Conservation (phyloP, 2,888 invertebrate genomes). For the Carterocephalus palaemon region DNA sequence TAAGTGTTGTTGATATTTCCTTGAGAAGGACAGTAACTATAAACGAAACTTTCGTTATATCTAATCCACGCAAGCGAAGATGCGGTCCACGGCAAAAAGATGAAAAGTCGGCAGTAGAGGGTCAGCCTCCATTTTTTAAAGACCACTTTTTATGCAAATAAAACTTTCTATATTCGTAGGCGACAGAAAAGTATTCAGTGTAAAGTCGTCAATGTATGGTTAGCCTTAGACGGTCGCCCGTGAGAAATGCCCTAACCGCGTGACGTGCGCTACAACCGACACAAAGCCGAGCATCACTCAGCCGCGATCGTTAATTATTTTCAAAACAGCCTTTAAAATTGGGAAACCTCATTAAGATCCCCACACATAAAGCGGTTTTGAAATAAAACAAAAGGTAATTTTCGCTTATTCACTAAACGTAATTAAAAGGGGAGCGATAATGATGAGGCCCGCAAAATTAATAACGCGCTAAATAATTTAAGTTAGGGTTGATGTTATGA, state of each 20-base stretch:
- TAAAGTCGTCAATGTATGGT: too few relatives aligned
- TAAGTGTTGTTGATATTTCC: too few relatives aligned
- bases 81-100: too few relatives aligned
- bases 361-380: constrained; percentile 60
- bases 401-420: constrained; percentile 76
- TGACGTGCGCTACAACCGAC: constrained; percentile 14
- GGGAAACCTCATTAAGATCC: constrained; percentile 74
- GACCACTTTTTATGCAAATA: too few relatives aligned
- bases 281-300: constrained; percentile 40
- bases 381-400: constrained; percentile 73
- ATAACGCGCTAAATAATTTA: constrained; percentile 52
- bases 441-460: constrained; percentile 56
- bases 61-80: too few relatives aligned
- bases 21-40: too few relatives aligned
- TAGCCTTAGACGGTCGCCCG: constrained; percentile 1
- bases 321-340: constrained; percentile 69
- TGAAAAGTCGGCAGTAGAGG: too few relatives aligned
- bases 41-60: too few relatives aligned
- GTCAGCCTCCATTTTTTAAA: too few relatives aligned
- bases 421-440: constrained; percentile 67
- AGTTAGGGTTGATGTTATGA: constrained; percentile 36
- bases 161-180: too few relatives aligned
- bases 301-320: constrained; percentile 66
- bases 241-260: not conserved
- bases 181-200: too few relatives aligned